Conservation (phyloP, 2,797 vertebrate species). For the Psittacula derbiana region DNA sequence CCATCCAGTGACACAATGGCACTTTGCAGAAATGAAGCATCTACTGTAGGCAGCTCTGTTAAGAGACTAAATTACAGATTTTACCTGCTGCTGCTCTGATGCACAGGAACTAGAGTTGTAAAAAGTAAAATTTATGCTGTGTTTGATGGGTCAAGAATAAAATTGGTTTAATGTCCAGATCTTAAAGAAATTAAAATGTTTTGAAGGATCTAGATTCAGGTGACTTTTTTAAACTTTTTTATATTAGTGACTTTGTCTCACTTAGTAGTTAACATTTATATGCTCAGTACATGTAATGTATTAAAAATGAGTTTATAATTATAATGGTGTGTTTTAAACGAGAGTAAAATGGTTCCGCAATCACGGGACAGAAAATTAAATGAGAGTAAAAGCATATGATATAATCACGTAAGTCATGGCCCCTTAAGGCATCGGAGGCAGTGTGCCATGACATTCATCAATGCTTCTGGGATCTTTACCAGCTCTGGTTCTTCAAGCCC, state of each 20-base stretch:
- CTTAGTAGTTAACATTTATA: not conserved
- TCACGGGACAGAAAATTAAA: not conserved
- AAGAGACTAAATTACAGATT: not conserved
- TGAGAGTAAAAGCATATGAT: not conserved
- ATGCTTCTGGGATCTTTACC: not conserved
- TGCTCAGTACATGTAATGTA: not conserved
- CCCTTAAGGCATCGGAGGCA: not conserved
- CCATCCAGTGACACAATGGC: not conserved
- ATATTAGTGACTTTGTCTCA: not conserved
- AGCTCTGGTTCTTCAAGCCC: not conserved
- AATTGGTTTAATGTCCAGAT: not conserved
- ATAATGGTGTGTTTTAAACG: not conserved
- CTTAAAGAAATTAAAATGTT: not conserved
- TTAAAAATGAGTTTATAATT: conserved; percentile 6
- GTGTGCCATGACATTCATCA: not conserved
- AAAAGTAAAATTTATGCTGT: not conserved
- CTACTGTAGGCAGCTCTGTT: not conserved
- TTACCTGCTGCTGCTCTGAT: not conserved
- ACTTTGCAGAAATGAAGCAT: not conserved
- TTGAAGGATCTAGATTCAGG: not conserved
- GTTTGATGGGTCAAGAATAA: not conserved
- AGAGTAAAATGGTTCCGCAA: not conserved
- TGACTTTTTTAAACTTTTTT: not conserved
- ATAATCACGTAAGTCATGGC: not conserved
- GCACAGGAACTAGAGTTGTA: not conserved